Evolutionary conservation across 2,797 vertebrate genomes (phyloP).

Genomic region (Toxotes lorentzi): DNA sequence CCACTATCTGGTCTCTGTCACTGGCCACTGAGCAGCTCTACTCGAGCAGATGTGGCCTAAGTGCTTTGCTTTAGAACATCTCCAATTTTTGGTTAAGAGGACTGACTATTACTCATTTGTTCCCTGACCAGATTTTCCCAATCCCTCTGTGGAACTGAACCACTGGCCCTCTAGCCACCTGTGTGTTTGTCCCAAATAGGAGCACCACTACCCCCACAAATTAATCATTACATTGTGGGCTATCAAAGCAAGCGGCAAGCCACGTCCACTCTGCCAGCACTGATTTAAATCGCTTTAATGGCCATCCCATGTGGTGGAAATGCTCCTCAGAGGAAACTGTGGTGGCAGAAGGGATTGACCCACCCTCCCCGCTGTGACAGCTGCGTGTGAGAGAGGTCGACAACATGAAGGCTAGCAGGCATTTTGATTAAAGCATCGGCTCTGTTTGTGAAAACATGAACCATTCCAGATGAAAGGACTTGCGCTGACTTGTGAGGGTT

Average conservation of each 20-base stretch:
- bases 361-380: slow-evolving; percentile 62
- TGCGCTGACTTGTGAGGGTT: slow-evolving; percentile 63
- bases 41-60: neutral
- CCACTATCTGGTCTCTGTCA: neutral
- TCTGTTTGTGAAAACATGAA: slow-evolving; percentile 71
- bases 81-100: slow-evolving; percentile 6
- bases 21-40: slow-evolving; percentile 10
- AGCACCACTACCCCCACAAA: slow-evolving; percentile 43
- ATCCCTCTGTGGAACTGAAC: slow-evolving; percentile 31
- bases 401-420: slow-evolving; percentile 58
- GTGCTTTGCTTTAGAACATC: neutral
- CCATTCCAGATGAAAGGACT: slow-evolving; percentile 73
- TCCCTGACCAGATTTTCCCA: slow-evolving; percentile 16
- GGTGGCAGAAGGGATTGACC: slow-evolving; percentile 74
- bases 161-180: slow-evolving; percentile 38
- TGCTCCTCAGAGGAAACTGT: slow-evolving; percentile 65
- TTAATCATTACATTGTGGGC: slow-evolving; percentile 71
- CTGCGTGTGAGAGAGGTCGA: slow-evolving; percentile 60
- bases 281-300: slow-evolving; percentile 72
- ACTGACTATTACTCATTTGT: slow-evolving; percentile 15
- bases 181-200: slow-evolving; percentile 51
- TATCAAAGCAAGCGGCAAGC: slow-evolving; percentile 58
- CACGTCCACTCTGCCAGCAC: slow-evolving; percentile 56
- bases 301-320: slow-evolving; percentile 52
- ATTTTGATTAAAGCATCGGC: slow-evolving; percentile 75